Evolutionary conservation across 1,140 invertebrate species (phyloP), one percentile per base, ranked within the genome.

Genomic region (Drosophila grimshawi): DNA sequence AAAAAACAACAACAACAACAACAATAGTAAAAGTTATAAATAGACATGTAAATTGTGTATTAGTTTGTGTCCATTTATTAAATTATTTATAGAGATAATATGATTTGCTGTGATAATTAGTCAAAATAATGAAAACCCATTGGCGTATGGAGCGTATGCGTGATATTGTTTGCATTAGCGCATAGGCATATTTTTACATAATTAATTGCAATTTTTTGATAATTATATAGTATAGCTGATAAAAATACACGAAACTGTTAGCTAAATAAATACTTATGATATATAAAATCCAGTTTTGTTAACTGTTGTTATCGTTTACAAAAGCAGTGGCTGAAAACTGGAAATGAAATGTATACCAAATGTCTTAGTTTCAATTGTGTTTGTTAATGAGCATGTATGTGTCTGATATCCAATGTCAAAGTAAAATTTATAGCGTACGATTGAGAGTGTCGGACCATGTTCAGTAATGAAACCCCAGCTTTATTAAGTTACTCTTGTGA

Each of bases 1-100:
- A 60, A 46, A 32, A 46, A 33, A 46, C 11, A 29, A 66, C 46
- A 63, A 41, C 46, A 60, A 53, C 55, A 71, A 46, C 32, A 65
- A 37, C 37, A 30, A 46, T 65, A 32, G 46, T 37, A 45, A 65
- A 4, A 8, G 11, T 35, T 60, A 48, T 60, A 57, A 39, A 57
- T 49, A 30, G 48, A 61, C 39, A 62, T 45, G 30, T 29, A 61
- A 53, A 61, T 61, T 45, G 29, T 61, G 30, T 29, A 33, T 59
- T 59, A 49, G 53, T 59, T 66, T 51, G 37, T 59, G 33, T 56
- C 10, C 29, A 41, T 60, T 35, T 35, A 65, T 65, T 65, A 49
- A 5, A 35, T 7, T 55, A 37, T 33, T 41, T 11, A 33, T 33
- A 29, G 11, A 19, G 37, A 37, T 48, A 33, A 53, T n/a, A 45